These are phyloP conservation scores for Trematocara zebra DNA, from an alignment of 2,113 vertebrate genomes.

Conservation along the genomic window DNA sequence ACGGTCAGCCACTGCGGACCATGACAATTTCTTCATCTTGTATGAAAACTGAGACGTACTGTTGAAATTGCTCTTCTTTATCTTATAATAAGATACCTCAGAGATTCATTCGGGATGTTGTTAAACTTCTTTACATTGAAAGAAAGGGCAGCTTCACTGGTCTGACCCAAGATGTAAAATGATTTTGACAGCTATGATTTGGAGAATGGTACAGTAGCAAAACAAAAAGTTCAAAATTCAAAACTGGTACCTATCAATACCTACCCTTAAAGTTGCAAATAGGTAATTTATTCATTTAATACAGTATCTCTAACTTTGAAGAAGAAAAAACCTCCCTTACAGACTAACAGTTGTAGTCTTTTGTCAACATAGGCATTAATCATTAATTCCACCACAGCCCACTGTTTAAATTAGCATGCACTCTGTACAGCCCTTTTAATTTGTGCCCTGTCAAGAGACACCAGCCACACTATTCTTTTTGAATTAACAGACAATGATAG, in stretches of 20 bases:
- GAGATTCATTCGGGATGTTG: not conserved
- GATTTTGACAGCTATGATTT: not conserved
- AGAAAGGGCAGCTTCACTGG: not conserved
- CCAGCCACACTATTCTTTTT: not conserved
- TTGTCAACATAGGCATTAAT: not conserved
- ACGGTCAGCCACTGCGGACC: too few relatives aligned
- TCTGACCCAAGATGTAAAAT: not conserved
- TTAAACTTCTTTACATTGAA: not conserved
- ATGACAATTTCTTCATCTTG: not conserved
- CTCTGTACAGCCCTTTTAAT: constrained; percentile 4
- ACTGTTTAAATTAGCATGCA: not conserved
- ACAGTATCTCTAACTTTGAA: not conserved
- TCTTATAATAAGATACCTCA: not conserved
- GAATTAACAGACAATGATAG: not conserved
- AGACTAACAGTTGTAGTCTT: not conserved
- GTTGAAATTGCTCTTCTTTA: not conserved
- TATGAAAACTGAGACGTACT: not conserved
- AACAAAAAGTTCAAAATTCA: not conserved
- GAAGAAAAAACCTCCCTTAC: not conserved
- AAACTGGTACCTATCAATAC: not conserved
- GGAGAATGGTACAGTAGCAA: not conserved
- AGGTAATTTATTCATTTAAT: not conserved
- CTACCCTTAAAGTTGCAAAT: not conserved
- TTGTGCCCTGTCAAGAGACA: not conserved
- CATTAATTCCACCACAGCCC: constrained; percentile 1